Conservation (phyloP, 2,797 vertebrate genomes). For the Delichon dasypus region DNA sequence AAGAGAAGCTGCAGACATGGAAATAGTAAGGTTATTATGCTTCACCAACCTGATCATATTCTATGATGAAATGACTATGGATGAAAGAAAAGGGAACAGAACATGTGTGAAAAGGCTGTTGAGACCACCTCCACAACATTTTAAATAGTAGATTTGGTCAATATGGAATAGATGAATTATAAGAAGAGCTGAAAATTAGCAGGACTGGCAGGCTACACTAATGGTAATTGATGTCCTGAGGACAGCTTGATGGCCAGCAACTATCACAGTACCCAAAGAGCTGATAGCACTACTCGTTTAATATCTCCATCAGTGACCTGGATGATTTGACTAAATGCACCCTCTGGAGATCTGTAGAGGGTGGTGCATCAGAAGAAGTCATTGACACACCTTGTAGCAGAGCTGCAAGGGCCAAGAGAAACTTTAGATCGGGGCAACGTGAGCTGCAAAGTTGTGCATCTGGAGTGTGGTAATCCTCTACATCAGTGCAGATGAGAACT, state of each 20-base stretch:
- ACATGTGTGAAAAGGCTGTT: not conserved
- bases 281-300: not conserved
- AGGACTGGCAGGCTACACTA: not conserved
- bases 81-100: not conserved
- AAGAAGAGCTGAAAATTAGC: not conserved
- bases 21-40: not conserved
- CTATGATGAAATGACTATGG: not conserved
- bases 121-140: not conserved
- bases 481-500: not conserved
- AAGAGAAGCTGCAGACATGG: not conserved
- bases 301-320: not conserved
- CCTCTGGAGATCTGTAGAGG: not conserved
- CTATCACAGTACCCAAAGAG: not conserved
- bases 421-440: not conserved
- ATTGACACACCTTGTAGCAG: rapidly evolving
- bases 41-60: not conserved
- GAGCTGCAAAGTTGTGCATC: not conserved
- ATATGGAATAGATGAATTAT: not conserved
- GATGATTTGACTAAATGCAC: not conserved
- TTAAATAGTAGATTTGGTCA: not conserved
- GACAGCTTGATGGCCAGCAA: not conserved
- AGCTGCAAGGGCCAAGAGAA: not conserved
- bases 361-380: rapidly evolving
- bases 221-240: not conserved
- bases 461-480: not conserved